Base-by-base conservation (phyloP, 1,140 invertebrate species). In the Cyclargus thomasi region DNA sequence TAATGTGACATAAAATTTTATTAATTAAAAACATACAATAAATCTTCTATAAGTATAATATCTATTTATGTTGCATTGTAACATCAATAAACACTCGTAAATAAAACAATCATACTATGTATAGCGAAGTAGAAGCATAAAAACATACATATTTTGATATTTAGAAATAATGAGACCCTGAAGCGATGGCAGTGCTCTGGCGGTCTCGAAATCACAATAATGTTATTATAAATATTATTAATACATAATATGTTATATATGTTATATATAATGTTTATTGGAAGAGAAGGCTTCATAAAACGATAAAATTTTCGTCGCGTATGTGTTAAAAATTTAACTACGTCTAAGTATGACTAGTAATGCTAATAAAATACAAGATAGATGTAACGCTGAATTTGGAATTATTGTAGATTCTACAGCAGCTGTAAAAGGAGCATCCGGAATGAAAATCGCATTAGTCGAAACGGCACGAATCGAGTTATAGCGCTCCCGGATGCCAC, bases 271-370 rank as follows among this genome's bases (percentile, higher is more conserved):
- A 47, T 47, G 29, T 5, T 35, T 5, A 47, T 14, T 47, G 14
- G 39, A 47, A 47, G 1, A 8, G 8, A 47, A 11, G 39, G 11
- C 36, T 39, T 3, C 10, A 47, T 47, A 8, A 47, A 47, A 47
- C 39, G 14, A 47, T 47, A 47, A 29, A 0, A 29, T 29, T 23
- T 39, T 47, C 39, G 14, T 47, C 11, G 39, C 39, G 14, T 14
- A 47, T 47, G 16, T 16, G 16, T 55, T 53, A 53, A 53, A 53
- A 55, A 8, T 59, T 2, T 59, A 6, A 59, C 55, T 59, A 59
- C 55, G 2, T 55, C 53, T 71, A 75, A 70, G 70, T 78, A 78
- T 75, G 70, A 74, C 74, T 75, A 78, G 63, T 78, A 14, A 78
- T 75, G 74, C 69, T 74, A 74, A 59, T 72, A 69, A 68, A 72